Percentiles rank a stretch among this genome's conserved stretches.
Conservation (phyloP, 1,140 invertebrate species). For the Tyrophagus putrescentiae region DNA sequence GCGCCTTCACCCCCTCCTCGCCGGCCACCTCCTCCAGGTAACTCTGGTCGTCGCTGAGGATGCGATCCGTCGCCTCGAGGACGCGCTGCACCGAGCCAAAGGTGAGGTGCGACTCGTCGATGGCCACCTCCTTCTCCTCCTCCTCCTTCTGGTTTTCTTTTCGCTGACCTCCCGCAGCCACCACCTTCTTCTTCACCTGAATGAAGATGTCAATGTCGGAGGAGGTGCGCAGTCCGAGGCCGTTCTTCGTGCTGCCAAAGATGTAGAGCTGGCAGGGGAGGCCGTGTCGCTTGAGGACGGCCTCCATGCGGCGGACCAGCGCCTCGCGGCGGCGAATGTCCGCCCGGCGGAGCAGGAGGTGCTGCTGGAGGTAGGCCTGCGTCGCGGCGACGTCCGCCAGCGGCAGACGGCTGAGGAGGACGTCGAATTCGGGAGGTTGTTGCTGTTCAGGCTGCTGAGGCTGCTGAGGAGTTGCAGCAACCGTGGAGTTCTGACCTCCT, state of each 20-base stretch:
- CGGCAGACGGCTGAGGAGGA: no score
- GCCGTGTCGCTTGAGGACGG: not conserved
- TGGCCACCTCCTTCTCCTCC: not conserved
- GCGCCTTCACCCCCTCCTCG: not conserved
- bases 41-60: not conserved
- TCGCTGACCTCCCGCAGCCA: no score
- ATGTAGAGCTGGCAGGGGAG: not conserved
- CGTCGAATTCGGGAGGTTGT: no score
- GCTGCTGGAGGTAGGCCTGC: no score
- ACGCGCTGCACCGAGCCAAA: not conserved
- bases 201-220: constrained; percentile 14
- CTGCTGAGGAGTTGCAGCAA: no score
- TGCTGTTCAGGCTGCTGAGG: no score
- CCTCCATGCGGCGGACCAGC: constrained; percentile 1
- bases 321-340: not conserved
- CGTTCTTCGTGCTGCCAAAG: not conserved
- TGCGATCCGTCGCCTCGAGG: not conserved
- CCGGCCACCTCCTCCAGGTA: not conserved
- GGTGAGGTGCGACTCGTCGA: not conserved
- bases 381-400: no score
- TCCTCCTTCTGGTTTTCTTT: no score
- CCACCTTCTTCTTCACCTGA: not conserved
- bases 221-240: not conserved
- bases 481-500: no score
- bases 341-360: not conserved